A percentile compares a stretch with the other conserved stretches of the same genome.
phyloP scores from a whole-genome alignment of 2,113 vertebrate genomes.

The Archilochus colubris region DNA sequence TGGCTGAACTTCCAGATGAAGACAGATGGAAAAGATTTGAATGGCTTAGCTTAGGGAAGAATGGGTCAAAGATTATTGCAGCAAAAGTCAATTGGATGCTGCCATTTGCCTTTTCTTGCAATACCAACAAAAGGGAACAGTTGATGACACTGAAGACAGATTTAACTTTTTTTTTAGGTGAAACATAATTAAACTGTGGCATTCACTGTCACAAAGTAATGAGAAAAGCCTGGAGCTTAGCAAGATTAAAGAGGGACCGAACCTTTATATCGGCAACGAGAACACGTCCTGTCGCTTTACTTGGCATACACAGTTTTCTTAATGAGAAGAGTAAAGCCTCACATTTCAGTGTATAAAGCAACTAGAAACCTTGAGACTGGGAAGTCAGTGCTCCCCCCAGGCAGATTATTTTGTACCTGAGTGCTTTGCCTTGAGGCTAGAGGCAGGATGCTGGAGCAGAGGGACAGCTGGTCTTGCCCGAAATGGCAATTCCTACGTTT shows the following conservation, averaged over 20 bases:
- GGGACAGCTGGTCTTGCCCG: not conserved
- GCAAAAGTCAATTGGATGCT: slow-evolving; percentile 16
- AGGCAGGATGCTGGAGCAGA: not conserved
- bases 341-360: not conserved
- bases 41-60: not conserved
- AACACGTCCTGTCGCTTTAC: not conserved
- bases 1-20: not conserved
- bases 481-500: not conserved
- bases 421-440: not conserved
- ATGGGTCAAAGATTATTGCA: not conserved
- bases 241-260: slow-evolving; percentile 1
- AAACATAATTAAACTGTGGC: slow-evolving; percentile 35
- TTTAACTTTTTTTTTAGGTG: slow-evolving; percentile 11
- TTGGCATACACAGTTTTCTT: not conserved
- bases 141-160: not conserved
- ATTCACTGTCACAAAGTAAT: slow-evolving; percentile 47
- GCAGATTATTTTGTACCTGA: not conserved
- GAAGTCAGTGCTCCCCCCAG: not conserved
- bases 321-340: not conserved
- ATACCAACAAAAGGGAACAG: not conserved
- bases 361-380: not conserved
- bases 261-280: slow-evolving; percentile 1
- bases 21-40: not conserved
- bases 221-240: slow-evolving; percentile 16
- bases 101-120: slow-evolving; percentile 28